A percentile compares a stretch with the other conserved stretches of the same genome.
These are phyloP conservation scores for Caenorhabditis wallacei DNA, from an alignment of 2,888 invertebrate genomes.

Conservation along the genomic window DNA sequence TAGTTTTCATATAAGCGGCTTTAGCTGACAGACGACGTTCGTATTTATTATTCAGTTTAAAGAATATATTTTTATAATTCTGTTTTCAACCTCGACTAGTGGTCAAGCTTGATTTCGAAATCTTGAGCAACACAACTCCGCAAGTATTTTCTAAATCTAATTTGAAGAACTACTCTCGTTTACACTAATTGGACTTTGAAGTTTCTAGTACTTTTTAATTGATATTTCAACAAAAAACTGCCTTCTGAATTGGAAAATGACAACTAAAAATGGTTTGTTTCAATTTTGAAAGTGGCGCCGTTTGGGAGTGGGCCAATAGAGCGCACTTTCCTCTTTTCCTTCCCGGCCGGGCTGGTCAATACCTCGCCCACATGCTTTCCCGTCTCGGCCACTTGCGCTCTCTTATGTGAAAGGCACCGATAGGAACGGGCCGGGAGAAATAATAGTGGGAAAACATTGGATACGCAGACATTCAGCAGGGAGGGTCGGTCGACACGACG, in stretches of 20 bases:
- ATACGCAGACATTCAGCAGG: constrained; percentile 40
- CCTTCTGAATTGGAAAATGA: not conserved
- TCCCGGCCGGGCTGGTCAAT: constrained; percentile 14
- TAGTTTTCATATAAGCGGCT: not conserved
- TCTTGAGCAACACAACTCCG: not conserved
- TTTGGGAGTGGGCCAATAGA: constrained; percentile 28
- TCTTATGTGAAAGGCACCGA: constrained; percentile 62
- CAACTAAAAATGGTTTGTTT: not conserved
- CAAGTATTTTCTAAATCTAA: not conserved
- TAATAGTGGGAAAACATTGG: constrained; percentile 11
- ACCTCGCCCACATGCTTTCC: constrained; percentile 13
- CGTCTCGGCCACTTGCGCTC: constrained; percentile 53
- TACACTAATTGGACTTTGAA: no score
- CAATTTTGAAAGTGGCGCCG: constrained; percentile 42
- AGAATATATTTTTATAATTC: not conserved
- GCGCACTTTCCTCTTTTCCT: constrained; percentile 31
- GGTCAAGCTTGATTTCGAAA: constrained; percentile 2
- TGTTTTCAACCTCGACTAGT: not conserved
- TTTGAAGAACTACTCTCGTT: no score
- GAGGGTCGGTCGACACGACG: constrained; percentile 52
- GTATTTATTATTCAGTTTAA: not conserved
- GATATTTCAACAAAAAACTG: not conserved
- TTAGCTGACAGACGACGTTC: constrained; percentile 9
- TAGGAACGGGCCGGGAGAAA: constrained; percentile 58
- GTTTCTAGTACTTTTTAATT: not conserved